These are phyloP conservation scores for Menidia menidia DNA, from an alignment of 2,797 vertebrate species.

Conservation along the genomic window DNA sequence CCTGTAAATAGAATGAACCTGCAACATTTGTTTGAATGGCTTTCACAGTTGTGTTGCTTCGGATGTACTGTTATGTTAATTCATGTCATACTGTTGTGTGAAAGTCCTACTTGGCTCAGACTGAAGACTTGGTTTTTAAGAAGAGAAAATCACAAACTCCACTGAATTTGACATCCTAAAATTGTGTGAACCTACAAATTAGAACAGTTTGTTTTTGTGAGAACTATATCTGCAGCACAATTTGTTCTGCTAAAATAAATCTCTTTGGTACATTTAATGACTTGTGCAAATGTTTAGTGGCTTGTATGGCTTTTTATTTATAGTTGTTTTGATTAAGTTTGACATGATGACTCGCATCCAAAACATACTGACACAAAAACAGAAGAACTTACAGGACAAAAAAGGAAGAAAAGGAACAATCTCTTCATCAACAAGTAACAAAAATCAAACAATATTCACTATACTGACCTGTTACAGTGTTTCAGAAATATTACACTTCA, in stretches of 20 bases:
- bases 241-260: background rate
- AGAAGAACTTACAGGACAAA: background rate
- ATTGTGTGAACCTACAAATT: background rate
- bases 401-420: background rate
- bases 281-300: background rate
- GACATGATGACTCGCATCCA: conserved; percentile 9
- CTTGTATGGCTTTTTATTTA: conserved; percentile 37
- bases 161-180: background rate
- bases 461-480: conserved; percentile 9
- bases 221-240: background rate
- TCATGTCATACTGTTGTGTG: background rate
- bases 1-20: too few species aligned
- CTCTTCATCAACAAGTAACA: conserved; percentile 29
- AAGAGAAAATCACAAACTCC: background rate
- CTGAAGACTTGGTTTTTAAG: too few species aligned
- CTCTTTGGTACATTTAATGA: background rate
- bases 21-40: background rate
- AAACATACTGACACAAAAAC: conserved; percentile 18
- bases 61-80: background rate
- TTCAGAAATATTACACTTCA: conserved; percentile 41
- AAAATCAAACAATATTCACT: conserved; percentile 50
- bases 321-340: conserved; percentile 23
- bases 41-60: background rate
- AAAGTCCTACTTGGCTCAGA: too few species aligned
- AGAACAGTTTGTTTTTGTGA: background rate